phyloP scores from a whole-genome alignment of 1,140 invertebrate species.

The Oreohelix idahoensis region DNA sequence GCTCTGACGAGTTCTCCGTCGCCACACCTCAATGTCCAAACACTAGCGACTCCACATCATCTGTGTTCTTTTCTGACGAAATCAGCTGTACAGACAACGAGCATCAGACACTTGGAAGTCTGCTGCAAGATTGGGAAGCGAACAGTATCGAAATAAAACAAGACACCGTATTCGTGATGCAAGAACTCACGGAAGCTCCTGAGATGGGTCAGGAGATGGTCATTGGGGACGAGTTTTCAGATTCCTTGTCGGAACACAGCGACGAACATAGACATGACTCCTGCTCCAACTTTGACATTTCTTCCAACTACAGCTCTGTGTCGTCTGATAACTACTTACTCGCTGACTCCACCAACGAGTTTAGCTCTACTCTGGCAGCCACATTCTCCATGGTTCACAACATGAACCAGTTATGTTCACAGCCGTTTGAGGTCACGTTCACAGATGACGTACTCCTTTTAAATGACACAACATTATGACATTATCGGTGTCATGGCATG shows the following conservation, averaged over 20 bases:
- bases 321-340: not conserved
- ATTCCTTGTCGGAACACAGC: not conserved
- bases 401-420: not conserved
- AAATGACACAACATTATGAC: not conserved
- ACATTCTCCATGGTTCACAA: not conserved
- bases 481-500: no score
- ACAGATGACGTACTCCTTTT: not conserved
- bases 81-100: not conserved
- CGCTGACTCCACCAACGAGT: not conserved
- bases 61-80: not conserved
- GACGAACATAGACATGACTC: not conserved
- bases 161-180: no score
- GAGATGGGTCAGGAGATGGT: conserved; percentile 17
- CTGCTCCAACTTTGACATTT: not conserved
- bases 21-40: not conserved
- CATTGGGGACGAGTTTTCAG: not conserved
- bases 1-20: not conserved
- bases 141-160: not conserved
- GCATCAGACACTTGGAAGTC: not conserved
- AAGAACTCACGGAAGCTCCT: not conserved
- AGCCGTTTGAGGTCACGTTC: not conserved
- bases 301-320: not conserved
- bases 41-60: not conserved
- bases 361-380: not conserved
- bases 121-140: not conserved